A percentile compares a stretch with the other conserved stretches of the same genome.
These are phyloP conservation scores for Volucella inflata DNA, from an alignment of 2,888 invertebrate species.

Conservation along the genomic window DNA sequence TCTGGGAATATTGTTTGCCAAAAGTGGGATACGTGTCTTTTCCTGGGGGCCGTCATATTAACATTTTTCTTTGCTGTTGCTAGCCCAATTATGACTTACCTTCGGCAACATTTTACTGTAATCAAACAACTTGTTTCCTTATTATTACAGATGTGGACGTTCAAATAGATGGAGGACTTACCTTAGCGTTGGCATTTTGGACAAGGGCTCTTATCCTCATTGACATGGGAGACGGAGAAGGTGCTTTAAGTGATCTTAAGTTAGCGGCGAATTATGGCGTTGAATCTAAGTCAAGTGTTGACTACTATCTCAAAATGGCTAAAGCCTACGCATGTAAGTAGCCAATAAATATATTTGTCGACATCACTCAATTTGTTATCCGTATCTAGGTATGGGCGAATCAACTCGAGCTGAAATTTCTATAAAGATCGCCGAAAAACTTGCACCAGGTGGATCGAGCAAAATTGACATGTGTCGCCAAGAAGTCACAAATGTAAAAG, in stretches of 20 bases:
- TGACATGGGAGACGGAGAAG: slow-evolving; percentile 85
- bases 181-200: slow-evolving; percentile 88
- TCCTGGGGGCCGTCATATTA: no score
- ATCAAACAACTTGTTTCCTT: not conserved
- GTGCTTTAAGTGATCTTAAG: slow-evolving; percentile 88
- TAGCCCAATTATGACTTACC: no score
- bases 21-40: no score
- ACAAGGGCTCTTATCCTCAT: slow-evolving; percentile 88
- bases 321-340: slow-evolving; percentile 86
- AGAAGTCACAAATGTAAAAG: slow-evolving; percentile 83
- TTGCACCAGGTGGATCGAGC: slow-evolving; percentile 84
- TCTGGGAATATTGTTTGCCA: no score
- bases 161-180: slow-evolving; percentile 86
- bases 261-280: slow-evolving; percentile 87
- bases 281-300: slow-evolving; percentile 86
- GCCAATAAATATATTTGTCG: no score
- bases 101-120: not conserved
- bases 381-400: slow-evolving; percentile 85
- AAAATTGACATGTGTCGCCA: slow-evolving; percentile 83
- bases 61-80: no score
- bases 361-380: slow-evolving; percentile 78
- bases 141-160: slow-evolving; percentile 83
- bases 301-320: slow-evolving; percentile 89
- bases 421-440: slow-evolving; percentile 86
- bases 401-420: slow-evolving; percentile 87